Conservation (phyloP, 2,113 vertebrate species). For the Hyperopisus bebe region DNA sequence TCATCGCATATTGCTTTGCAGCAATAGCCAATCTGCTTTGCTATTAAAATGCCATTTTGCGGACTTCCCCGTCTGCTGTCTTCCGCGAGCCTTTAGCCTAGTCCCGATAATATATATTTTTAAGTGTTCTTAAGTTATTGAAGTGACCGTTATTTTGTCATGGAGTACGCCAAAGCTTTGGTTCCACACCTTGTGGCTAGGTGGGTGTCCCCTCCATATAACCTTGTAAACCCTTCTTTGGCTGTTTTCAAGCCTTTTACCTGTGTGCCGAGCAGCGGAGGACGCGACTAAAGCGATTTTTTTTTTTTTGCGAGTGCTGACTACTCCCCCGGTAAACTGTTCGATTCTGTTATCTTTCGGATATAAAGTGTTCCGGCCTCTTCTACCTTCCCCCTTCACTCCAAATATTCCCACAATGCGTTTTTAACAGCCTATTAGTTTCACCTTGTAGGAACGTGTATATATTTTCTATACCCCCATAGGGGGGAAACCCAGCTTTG, state of each 20-base stretch:
- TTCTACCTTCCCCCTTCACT: no score
- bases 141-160: not conserved
- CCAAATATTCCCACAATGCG: no score
- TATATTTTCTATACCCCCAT: no score
- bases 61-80: not conserved
- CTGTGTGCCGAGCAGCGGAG: not conserved
- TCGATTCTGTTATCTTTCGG: no score
- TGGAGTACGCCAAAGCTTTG: conserved; percentile 34
- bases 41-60: not conserved
- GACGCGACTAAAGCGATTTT: not conserved
- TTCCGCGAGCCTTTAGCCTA: not conserved
- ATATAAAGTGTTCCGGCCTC: no score
- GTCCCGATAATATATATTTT: not conserved
- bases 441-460: no score
- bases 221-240: not conserved
- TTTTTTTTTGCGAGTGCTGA: no score
- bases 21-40: not conserved
- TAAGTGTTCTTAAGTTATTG: not conserved
- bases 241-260: not conserved
- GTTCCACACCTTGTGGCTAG: conserved; percentile 29
- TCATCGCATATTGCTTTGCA: not conserved
- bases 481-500: not conserved
- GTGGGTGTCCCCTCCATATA: not conserved
- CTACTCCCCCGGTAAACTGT: no score
- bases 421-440: no score